These are phyloP conservation scores for Toxotes chatareus DNA, from an alignment of 2,113 vertebrate genomes.

Conservation along the genomic window DNA sequence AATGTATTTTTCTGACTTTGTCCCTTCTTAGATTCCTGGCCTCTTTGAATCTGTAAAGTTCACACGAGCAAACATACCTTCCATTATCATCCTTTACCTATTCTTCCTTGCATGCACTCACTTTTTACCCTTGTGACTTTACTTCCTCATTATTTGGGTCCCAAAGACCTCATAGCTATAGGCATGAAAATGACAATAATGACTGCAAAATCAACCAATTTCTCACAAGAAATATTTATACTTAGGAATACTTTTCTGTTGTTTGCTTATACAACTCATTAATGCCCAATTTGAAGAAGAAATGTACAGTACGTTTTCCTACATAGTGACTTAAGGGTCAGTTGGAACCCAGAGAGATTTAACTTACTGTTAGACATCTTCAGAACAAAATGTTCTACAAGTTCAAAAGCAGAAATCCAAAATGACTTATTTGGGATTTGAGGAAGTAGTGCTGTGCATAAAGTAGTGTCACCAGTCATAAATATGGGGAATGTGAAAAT, in stretches of 20 bases:
- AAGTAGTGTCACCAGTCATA: neutral
- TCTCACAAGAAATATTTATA: neutral
- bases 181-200: neutral
- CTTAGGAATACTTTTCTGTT: too few species aligned
- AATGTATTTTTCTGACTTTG: constrained; percentile 7
- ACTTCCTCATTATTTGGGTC: neutral
- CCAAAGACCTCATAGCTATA: too few species aligned
- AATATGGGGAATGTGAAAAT: neutral
- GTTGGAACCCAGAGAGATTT: neutral
- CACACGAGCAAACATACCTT: neutral
- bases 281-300: neutral
- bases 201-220: neutral
- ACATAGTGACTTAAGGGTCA: neutral
- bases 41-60: constrained; percentile 1
- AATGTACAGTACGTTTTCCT: neutral
- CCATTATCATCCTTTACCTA: neutral
- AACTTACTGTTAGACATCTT: neutral
- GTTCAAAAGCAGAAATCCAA: neutral
- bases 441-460: neutral
- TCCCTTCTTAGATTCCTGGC: constrained; percentile 12
- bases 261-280: neutral
- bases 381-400: neutral
- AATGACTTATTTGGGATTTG: neutral
- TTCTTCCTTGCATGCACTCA: neutral
- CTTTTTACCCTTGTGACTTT: neutral